Percentiles rank a stretch among this genome's conserved stretches.
Evolutionary conservation across 2,797 vertebrate genomes (phyloP).

Genomic region (Paratrypauchen microcephalus): DNA sequence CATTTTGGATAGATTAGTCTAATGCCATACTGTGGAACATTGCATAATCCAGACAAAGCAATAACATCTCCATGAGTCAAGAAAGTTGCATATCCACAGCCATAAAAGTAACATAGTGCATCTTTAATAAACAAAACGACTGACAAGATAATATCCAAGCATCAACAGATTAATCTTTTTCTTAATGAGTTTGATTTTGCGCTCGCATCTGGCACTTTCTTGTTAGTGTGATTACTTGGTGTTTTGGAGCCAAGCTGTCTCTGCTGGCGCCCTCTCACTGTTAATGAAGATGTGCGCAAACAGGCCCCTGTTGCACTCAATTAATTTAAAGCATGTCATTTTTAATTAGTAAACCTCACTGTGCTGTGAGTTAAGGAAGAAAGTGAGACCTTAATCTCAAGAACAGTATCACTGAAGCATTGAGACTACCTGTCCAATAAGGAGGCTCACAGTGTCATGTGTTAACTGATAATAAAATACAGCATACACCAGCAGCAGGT

Average conservation of each 20-base stretch:
- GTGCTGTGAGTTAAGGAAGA: not conserved
- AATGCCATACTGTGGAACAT: too few relatives aligned
- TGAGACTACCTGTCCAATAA: not conserved
- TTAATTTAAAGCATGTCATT: conserved; percentile 7
- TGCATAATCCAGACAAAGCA: too few relatives aligned
- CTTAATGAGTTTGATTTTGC: conserved; percentile 15
- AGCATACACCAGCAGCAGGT: too few relatives aligned
- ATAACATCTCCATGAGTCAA: too few relatives aligned
- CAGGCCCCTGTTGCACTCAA: conserved; percentile 20
- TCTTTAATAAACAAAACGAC: not conserved
- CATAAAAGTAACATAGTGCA: too few relatives aligned
- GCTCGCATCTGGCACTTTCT: conserved; percentile 13
- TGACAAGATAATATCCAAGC: not conserved
- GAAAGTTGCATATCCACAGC: too few relatives aligned
- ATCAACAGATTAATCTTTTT: conserved; percentile 1
- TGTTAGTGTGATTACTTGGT: conserved; percentile 12
- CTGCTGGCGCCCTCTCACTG: conserved; percentile 15
- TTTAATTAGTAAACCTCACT: conserved; percentile 2
- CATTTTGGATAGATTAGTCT: too few relatives aligned
- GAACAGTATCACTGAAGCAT: not conserved
- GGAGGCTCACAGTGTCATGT: not conserved
- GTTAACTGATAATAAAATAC: not conserved
- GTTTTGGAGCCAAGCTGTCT: conserved; percentile 11
- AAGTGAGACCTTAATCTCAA: not conserved
- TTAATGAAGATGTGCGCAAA: conserved; percentile 19